Evolutionary conservation across 2,888 invertebrate genomes (phyloP).

Genomic region (Epistrophe eligans): DNA sequence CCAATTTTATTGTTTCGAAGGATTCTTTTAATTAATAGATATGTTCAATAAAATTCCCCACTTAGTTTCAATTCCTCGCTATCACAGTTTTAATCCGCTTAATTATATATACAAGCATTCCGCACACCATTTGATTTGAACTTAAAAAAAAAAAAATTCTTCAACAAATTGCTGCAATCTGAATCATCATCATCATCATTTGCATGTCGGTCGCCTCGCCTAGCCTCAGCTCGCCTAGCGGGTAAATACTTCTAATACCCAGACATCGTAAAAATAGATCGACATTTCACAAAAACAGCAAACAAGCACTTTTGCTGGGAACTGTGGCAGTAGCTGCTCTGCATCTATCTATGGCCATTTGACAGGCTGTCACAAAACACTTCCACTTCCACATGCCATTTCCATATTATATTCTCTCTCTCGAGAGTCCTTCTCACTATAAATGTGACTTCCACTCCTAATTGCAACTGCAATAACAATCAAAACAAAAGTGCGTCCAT

Average conservation of each 20-base stretch:
- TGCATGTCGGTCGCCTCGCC: slow-evolving; percentile 19
- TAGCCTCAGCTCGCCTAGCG: too few relatives aligned
- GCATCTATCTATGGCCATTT: slow-evolving; percentile 45
- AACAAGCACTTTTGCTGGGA: slow-evolving; percentile 32
- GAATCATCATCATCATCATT: slow-evolving; percentile 45
- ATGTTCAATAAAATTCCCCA: not conserved
- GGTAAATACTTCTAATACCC: slow-evolving; percentile 17
- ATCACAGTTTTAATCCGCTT: not conserved
- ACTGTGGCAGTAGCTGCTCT: not conserved
- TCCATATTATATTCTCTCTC: slow-evolving; percentile 26
- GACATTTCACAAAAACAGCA: slow-evolving; percentile 23
- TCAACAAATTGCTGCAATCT: slow-evolving; percentile 43
- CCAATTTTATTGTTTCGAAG: not conserved
- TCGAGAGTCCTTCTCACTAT: slow-evolving; percentile 14
- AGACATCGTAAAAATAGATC: slow-evolving; percentile 57
- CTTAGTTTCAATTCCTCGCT: not conserved
- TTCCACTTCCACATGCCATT: slow-evolving; percentile 45
- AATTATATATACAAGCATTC: slow-evolving; percentile 11
- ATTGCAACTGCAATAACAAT: slow-evolving; percentile 71
- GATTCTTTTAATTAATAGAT: not conserved
- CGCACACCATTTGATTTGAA: not conserved
- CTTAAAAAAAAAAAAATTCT: not conserved
- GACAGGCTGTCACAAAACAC: slow-evolving; percentile 57
- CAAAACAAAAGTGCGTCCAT: slow-evolving; percentile 71
- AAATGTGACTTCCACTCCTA: slow-evolving; percentile 66